Conservation (phyloP, 2,888 invertebrate species). For the Sminthurides aquaticus region DNA sequence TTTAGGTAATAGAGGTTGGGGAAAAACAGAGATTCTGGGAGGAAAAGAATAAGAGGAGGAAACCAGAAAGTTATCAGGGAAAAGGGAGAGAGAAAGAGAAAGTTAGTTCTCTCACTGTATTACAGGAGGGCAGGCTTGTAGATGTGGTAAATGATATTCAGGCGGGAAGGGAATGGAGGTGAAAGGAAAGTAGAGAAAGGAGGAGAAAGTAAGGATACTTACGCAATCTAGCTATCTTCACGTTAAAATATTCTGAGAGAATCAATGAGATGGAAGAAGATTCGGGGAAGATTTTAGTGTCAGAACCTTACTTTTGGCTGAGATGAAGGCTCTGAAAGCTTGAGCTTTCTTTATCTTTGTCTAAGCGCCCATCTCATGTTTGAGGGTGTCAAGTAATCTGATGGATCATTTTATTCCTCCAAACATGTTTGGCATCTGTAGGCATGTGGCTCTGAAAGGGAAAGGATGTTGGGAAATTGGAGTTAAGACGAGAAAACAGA, state of each 20-base stretch:
- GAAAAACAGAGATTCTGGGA: too few relatives aligned
- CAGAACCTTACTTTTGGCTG: neutral
- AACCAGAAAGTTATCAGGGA: too few relatives aligned
- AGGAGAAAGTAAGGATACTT: too few relatives aligned
- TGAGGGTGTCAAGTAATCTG: neutral
- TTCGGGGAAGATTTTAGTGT: neutral
- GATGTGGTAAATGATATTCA: neutral
- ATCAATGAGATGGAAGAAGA: neutral
- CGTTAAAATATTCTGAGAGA: neutral
- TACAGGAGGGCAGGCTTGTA: too few relatives aligned
- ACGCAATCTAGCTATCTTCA: neutral
- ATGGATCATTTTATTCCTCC: neutral
- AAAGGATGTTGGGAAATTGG: neutral
- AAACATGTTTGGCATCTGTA: too few relatives aligned
- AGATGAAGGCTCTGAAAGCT: too few relatives aligned
- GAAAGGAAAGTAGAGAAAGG: neutral
- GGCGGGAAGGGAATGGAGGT: neutral
- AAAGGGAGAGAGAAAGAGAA: too few relatives aligned
- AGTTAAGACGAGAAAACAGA: neutral
- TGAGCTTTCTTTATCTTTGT: too few relatives aligned
- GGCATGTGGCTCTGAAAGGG: neutral
- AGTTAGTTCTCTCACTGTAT: too few relatives aligned
- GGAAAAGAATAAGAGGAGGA: too few relatives aligned
- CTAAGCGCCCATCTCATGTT: too few relatives aligned
- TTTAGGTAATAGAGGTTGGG: too few relatives aligned